Evolutionary conservation across 2,797 vertebrate genomes (phyloP).

Genomic region (Spatula clypeata): DNA sequence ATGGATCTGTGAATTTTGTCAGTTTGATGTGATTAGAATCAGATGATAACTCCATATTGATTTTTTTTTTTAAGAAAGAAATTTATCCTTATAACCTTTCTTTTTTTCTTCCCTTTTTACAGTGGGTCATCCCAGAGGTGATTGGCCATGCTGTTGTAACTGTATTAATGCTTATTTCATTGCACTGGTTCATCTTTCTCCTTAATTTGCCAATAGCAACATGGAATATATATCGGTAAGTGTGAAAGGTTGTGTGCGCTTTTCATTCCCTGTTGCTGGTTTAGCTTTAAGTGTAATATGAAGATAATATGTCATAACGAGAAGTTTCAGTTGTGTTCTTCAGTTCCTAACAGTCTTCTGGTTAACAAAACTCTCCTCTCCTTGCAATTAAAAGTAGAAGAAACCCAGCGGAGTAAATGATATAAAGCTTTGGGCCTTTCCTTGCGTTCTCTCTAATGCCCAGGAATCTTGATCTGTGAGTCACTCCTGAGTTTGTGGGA

Average conservation of each 20-base stretch:
- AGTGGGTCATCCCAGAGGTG: slow-evolving; percentile 97
- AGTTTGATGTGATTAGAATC: background rate
- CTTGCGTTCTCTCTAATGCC: background rate
- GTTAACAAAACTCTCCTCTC: background rate
- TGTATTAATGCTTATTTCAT: slow-evolving; percentile 93
- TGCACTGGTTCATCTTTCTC: slow-evolving; percentile 98
- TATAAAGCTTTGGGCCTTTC: background rate
- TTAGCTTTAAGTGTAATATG: background rate
- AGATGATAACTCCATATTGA: background rate
- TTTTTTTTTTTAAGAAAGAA: background rate
- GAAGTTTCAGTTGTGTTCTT: background rate
- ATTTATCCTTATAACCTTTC: background rate
- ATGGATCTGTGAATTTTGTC: background rate
- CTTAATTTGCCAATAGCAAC: slow-evolving; percentile 95
- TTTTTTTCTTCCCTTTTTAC: slow-evolving; percentile 21
- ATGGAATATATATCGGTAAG: slow-evolving; percentile 96
- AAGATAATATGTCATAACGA: background rate
- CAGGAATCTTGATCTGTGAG: background rate
- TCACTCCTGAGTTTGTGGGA: background rate
- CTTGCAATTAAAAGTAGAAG: background rate
- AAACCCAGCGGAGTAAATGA: background rate
- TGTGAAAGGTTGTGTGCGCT: background rate
- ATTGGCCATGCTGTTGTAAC: slow-evolving; percentile 92
- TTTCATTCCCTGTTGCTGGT: background rate
- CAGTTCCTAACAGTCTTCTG: background rate